Evolutionary conservation across 2,888 invertebrate genomes (phyloP).

Genomic region (Criorhina ranunculi): DNA sequence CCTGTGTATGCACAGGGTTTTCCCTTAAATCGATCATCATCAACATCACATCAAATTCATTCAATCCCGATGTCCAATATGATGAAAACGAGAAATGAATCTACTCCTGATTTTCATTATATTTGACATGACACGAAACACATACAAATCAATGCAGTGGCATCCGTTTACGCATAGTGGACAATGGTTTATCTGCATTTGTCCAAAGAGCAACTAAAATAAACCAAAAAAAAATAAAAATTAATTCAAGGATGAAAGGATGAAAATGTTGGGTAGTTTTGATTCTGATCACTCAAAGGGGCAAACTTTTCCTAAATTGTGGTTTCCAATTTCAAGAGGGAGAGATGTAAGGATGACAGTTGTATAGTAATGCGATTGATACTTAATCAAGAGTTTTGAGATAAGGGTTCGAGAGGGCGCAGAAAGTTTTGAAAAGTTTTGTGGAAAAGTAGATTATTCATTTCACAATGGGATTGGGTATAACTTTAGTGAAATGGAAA

Average conservation of each 20-base stretch:
- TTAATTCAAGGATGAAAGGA: constrained; percentile 2
- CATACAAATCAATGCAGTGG: neutral
- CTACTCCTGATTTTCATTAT: neutral
- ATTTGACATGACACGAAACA: constrained; percentile 20
- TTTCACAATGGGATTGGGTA: neutral
- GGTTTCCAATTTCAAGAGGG: constrained; percentile 35
- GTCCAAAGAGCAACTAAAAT: neutral
- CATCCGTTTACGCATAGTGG: too few relatives aligned
- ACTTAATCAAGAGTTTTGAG: constrained; percentile 7
- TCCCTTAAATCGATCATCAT: constrained; percentile 41
- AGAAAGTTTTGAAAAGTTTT: neutral
- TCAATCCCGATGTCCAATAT: constrained; percentile 2
- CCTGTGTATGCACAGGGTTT: constrained; percentile 7
- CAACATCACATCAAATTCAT: constrained; percentile 13
- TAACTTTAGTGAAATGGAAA: neutral
- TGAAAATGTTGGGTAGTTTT: neutral
- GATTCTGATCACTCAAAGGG: neutral
- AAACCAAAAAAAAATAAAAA: neutral
- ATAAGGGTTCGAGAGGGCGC: too few relatives aligned
- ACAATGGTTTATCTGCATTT: neutral
- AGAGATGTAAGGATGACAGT: constrained; percentile 9
- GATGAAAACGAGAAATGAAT: too few relatives aligned
- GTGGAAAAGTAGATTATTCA: neutral
- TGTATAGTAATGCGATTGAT: constrained; percentile 14
- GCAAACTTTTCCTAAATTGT: constrained; percentile 61